Evolutionary conservation across 2,113 vertebrate genomes (phyloP).

Genomic region (Numida meleagris): DNA sequence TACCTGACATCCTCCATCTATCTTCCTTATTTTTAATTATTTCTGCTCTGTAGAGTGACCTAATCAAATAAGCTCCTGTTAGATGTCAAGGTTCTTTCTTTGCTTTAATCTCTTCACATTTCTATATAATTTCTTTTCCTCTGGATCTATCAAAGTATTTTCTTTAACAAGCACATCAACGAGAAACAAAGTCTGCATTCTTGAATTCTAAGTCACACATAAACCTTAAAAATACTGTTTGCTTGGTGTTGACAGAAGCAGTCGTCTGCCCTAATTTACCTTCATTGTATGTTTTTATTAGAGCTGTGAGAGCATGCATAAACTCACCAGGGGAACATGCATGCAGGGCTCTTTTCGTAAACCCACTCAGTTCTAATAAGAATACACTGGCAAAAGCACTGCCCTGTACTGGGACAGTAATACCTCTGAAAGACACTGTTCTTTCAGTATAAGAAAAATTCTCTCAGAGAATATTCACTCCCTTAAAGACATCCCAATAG

Average conservation of each 20-base stretch:
- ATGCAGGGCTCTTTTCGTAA: conserved; percentile 44
- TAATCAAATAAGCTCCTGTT: conserved; percentile 56
- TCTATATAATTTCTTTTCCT: conserved; percentile 54
- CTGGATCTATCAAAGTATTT: conserved; percentile 56
- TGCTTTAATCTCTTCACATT: conserved; percentile 65
- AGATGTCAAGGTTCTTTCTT: conserved; percentile 63
- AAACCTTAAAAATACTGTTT: conserved; percentile 65
- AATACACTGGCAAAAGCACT: neutral
- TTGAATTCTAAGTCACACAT: conserved; percentile 62
- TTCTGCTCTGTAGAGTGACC: conserved; percentile 59
- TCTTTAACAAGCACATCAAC: conserved; percentile 60
- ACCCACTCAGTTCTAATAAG: conserved; percentile 17
- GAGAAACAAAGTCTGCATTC: conserved; percentile 68
- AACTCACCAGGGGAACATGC: conserved; percentile 51
- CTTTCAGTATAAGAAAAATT: neutral
- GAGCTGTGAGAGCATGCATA: conserved; percentile 69
- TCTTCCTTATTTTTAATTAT: conserved; percentile 66
- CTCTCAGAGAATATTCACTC: neutral
- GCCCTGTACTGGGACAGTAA: neutral
- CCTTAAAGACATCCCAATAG: neutral
- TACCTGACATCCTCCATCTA: conserved; percentile 63
- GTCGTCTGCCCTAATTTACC: conserved; percentile 72
- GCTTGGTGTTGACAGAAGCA: conserved; percentile 65
- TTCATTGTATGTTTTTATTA: conserved; percentile 74
- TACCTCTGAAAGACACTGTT: neutral